Evolutionary conservation across 2,888 invertebrate species (phyloP).

Genomic region (Xiphydria camelus): DNA sequence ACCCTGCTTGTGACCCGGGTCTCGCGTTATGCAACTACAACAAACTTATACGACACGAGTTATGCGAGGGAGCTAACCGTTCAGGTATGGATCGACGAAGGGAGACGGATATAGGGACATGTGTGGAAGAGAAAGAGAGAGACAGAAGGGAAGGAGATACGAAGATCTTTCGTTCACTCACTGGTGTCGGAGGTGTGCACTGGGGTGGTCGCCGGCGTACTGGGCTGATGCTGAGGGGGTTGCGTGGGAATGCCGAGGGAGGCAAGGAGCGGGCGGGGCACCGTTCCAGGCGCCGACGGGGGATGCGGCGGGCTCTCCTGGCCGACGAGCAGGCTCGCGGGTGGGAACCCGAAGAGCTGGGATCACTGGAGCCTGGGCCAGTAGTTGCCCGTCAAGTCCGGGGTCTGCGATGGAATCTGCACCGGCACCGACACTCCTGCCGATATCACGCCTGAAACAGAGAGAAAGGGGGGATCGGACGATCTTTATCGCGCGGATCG

Average conservation of each 20-base stretch:
- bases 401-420: slow-evolving; percentile 85
- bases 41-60: slow-evolving; percentile 1
- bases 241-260: slow-evolving; percentile 48
- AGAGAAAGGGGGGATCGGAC: too few species aligned
- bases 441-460: slow-evolving; percentile 82
- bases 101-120: too few species aligned
- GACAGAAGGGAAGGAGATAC: neutral
- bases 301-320: slow-evolving; percentile 61
- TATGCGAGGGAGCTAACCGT: neutral
- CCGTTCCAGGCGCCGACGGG: slow-evolving; percentile 57
- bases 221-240: slow-evolving; percentile 32
- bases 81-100: neutral
- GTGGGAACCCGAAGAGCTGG: slow-evolving; percentile 85
- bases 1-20: slow-evolving; percentile 55
- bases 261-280: slow-evolving; percentile 53
- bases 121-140: too few species aligned
- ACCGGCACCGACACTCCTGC: slow-evolving; percentile 91
- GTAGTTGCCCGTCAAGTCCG: slow-evolving; percentile 79
- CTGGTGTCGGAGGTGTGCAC: slow-evolving; percentile 53
- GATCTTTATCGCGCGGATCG: too few species aligned
- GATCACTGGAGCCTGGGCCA: slow-evolving; percentile 94
- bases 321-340: slow-evolving; percentile 69
- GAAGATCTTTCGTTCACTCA: slow-evolving; percentile 42
- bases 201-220: slow-evolving; percentile 36
- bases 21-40: slow-evolving; percentile 10